Conservation (phyloP, 1,140 invertebrate species). For the Brevipalpus yothersi region DNA sequence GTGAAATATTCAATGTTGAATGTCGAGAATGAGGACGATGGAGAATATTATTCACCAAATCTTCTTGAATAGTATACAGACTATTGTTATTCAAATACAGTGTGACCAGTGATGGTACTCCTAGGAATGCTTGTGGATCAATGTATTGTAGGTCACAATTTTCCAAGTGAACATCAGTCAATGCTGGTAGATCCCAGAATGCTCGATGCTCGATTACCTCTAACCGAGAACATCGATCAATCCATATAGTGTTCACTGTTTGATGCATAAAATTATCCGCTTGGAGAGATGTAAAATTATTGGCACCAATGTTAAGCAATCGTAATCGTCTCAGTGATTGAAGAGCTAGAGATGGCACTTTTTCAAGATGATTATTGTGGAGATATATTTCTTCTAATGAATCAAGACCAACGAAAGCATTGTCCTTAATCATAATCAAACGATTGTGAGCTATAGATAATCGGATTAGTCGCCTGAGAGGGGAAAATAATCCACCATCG, state of each 20-base stretch:
- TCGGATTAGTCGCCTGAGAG: slow-evolving; percentile 45
- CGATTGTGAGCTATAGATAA: slow-evolving; percentile 53
- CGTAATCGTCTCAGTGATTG: slow-evolving; percentile 27
- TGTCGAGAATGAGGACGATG: neutral
- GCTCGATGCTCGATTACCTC: slow-evolving; percentile 19
- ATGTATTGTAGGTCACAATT: slow-evolving; percentile 21
- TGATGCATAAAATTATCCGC: slow-evolving; percentile 18
- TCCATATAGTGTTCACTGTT: slow-evolving; percentile 16
- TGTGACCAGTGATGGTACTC: slow-evolving; percentile 17
- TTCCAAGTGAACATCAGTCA: slow-evolving; percentile 19
- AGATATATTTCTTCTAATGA: slow-evolving; percentile 12
- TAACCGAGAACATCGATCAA: slow-evolving; percentile 20
- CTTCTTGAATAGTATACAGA: neutral
- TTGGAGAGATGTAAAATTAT: slow-evolving; percentile 29
- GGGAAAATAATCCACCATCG: slow-evolving; percentile 59
- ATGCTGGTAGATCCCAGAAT: slow-evolving; percentile 20
- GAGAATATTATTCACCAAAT: slow-evolving; percentile 1
- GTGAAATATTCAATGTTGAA: neutral
- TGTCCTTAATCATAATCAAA: slow-evolving; percentile 57
- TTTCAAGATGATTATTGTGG: slow-evolving; percentile 14
- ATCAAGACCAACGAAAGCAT: slow-evolving; percentile 55
- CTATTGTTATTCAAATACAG: neutral
- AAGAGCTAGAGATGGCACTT: slow-evolving; percentile 14
- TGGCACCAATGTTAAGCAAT: slow-evolving; percentile 48
- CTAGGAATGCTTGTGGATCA: slow-evolving; percentile 19